phyloP scores from a whole-genome alignment of 2,113 vertebrate genomes.

The Thunnus thynnus region DNA sequence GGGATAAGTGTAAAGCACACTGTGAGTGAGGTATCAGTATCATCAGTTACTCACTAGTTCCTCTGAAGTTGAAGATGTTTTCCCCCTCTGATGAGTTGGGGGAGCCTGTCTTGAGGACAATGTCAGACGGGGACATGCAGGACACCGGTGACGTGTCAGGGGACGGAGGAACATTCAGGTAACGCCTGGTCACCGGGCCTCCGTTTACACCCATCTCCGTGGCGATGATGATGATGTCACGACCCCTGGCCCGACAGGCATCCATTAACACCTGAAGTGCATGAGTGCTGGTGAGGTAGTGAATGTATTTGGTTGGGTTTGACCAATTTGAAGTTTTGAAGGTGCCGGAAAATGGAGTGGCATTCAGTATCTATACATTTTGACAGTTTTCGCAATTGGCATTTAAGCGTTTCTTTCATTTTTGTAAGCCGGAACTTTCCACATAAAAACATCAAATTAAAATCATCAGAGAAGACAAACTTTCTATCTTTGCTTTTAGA shows the following conservation, averaged over 20 bases:
- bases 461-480: too few species aligned
- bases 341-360: not conserved
- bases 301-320: not conserved
- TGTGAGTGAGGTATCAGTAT: not conserved
- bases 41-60: slow-evolving; percentile 36
- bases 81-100: slow-evolving; percentile 72
- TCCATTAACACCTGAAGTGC: slow-evolving; percentile 74
- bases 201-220: slow-evolving; percentile 69
- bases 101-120: slow-evolving; percentile 80
- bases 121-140: slow-evolving; percentile 85
- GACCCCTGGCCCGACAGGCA: slow-evolving; percentile 74
- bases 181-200: slow-evolving; percentile 68
- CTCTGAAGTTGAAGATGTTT: slow-evolving; percentile 81
- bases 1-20: too few species aligned
- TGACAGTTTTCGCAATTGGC: too few species aligned
- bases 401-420: not conserved
- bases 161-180: slow-evolving; percentile 76
- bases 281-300: not conserved
- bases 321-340: not conserved
- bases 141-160: slow-evolving; percentile 73
- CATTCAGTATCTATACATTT: too few species aligned
- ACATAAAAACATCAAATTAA: not conserved
- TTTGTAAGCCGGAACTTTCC: not conserved
- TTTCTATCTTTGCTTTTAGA: too few species aligned
- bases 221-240: slow-evolving; percentile 83